Base-by-base conservation (phyloP, 2,888 invertebrate species). In the Andrena fulva region DNA sequence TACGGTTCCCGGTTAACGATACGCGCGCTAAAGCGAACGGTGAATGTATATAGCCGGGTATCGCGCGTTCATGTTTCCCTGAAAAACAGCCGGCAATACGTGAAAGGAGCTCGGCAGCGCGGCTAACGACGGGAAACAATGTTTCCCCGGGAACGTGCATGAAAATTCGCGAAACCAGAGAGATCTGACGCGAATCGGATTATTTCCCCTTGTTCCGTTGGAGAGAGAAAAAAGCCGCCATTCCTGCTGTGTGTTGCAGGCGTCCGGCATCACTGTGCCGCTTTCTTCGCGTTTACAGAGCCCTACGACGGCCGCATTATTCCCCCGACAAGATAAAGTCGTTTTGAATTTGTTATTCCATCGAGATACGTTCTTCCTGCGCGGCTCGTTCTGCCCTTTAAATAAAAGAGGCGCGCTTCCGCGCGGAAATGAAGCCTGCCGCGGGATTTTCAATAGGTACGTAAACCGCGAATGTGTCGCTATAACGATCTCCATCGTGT, bases 141-240 rank as follows among this genome's bases (percentile, higher is more conserved):
- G 42, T 10, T 12, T 31, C 24, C 24, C 24, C 56, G 56, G 24
- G 56, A 42, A 42, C 33, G 60, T 5, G 54, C 63, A 60, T 35
- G 70, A 74, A 60, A 74, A 73, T 64, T 63, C 24, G 16, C 33
- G 72, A 67, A 67, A 66, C 60, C 12, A 20, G 42, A 74, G 60
- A 66, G n/a, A 31, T 66, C 24, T 66, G 66, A 71, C 52, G 70
- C 42, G 50, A 77, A 52, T 77, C 27, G 77, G 71, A 72, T 71
- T 71, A 72, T 56, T 56, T 10, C 42, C 24, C 27, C 56, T 56
- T 77, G 71, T 72, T 60, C 27, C 66, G 33, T 1, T 24, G 12
- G 12, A 31, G 42, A 4, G 2, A 10, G 7, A 52, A n/a, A 20
- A 20, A 10, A 24, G 24, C 12, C 24, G 10, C 24, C 56, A 16